Evolutionary conservation across 2,888 invertebrate genomes (phyloP).

Genomic region (Sycophila texana): DNA sequence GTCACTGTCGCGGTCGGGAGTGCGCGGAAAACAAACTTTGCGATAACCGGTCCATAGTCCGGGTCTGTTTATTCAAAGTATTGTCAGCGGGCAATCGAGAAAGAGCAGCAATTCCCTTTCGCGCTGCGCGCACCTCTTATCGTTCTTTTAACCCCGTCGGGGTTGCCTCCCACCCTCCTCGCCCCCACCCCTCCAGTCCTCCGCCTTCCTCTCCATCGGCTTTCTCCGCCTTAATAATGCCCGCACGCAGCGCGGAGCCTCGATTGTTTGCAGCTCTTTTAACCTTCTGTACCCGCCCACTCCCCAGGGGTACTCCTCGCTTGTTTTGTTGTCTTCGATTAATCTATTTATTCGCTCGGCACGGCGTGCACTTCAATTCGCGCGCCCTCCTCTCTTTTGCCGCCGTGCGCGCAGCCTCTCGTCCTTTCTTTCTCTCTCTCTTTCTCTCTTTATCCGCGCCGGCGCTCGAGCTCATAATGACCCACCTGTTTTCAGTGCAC

Average conservation of each 20-base stretch:
- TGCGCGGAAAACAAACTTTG: slow-evolving; percentile 17
- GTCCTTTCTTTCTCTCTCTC: slow-evolving; percentile 2
- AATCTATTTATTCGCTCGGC: slow-evolving; percentile 42
- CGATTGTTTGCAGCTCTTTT: slow-evolving; percentile 29
- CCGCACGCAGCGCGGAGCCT: not conserved
- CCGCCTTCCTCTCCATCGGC: not conserved
- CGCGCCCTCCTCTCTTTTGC: not conserved
- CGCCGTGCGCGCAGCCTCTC: not conserved
- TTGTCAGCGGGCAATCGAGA: slow-evolving; percentile 29
- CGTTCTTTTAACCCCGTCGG: not conserved
- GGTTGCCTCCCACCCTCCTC: too few species aligned
- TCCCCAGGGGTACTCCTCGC: not conserved
- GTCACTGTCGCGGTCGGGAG: not conserved
- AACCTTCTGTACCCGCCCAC: not conserved
- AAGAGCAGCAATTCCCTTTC: slow-evolving; percentile 21
- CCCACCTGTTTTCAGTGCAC: slow-evolving; percentile 63
- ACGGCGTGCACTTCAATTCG: slow-evolving; percentile 18
- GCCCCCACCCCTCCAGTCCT: not conserved
- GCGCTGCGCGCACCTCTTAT: not conserved
- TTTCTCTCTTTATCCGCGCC: slow-evolving; percentile 25
- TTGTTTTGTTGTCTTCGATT: slow-evolving; percentile 21
- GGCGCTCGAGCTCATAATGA: slow-evolving; percentile 61
- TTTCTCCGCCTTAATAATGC: slow-evolving; percentile 18
- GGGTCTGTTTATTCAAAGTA: slow-evolving; percentile 19
- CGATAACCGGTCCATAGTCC: not conserved